A percentile compares a stretch with the other conserved stretches of the same genome.
phyloP scores from a whole-genome alignment of 2,113 vertebrate genomes.

The Hemibagrus wyckioides region DNA sequence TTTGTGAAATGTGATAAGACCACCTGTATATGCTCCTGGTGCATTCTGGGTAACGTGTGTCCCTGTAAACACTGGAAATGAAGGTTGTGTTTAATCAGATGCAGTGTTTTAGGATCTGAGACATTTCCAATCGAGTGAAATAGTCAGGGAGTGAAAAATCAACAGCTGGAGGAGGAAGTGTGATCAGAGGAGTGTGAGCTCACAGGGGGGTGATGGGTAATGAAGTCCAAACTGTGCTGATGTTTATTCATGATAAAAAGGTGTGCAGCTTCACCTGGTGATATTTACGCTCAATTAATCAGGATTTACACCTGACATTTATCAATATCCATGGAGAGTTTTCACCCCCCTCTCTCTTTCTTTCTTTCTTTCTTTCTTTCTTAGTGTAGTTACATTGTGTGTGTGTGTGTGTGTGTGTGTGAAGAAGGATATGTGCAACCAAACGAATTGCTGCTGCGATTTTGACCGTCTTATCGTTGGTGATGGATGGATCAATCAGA shows the following conservation, averaged over 20 bases:
- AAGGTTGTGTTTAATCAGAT: not conserved
- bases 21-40: not conserved
- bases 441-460: not conserved
- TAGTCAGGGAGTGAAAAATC: not conserved
- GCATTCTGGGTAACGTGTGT: not conserved
- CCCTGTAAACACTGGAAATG: not conserved
- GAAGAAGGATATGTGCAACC: not conserved
- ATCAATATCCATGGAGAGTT: not conserved
- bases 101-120: not conserved
- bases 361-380: not conserved
- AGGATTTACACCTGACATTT: slow-evolving; percentile 14
- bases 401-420: not conserved
- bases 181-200: slow-evolving; percentile 22
- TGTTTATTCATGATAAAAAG: slow-evolving; percentile 16
- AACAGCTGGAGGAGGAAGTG: not conserved
- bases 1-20: not conserved
- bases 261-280: not conserved
- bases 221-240: slow-evolving; percentile 24
- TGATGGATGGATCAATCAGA: slow-evolving; percentile 7
- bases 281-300: not conserved
- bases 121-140: too few species aligned
- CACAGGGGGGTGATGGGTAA: slow-evolving; percentile 37
- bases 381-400: not conserved
- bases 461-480: not conserved
- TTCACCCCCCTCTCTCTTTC: not conserved